Conservation (phyloP, 2,797 vertebrate species). For the Geotrypetes seraphini region DNA sequence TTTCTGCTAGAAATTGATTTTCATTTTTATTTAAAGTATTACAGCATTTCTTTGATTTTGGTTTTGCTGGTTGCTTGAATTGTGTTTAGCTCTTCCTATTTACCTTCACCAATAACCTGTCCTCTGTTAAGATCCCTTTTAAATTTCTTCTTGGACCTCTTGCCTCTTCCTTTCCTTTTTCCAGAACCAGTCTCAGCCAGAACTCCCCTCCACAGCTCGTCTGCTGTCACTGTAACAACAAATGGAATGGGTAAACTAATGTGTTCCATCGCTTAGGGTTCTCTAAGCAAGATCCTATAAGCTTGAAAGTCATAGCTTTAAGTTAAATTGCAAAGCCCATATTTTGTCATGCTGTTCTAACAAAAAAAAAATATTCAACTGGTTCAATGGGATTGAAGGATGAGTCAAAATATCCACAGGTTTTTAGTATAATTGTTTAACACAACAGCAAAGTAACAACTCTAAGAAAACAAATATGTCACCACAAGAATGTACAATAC, state of each 20-base stretch:
- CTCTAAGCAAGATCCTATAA: background rate
- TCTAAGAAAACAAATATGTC: too few relatives aligned
- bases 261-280: background rate
- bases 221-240: slow-evolving; percentile 74
- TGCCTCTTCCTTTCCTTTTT: slow-evolving; percentile 78
- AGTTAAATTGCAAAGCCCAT: background rate
- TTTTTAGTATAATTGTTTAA: too few relatives aligned
- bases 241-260: slow-evolving; percentile 2
- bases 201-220: slow-evolving; percentile 82
- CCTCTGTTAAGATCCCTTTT: slow-evolving; percentile 81
- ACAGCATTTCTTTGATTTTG: too few relatives aligned
- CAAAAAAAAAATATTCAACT: background rate
- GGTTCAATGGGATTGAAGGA: background rate
- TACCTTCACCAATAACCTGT: slow-evolving; percentile 83
- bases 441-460: too few relatives aligned
- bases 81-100: too few relatives aligned
- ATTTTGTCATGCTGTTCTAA: background rate
- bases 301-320: background rate
- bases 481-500: too few relatives aligned
- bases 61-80: too few relatives aligned
- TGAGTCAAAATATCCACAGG: too few relatives aligned
- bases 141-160: slow-evolving; percentile 74
- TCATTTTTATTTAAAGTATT: too few relatives aligned
- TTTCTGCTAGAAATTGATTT: too few relatives aligned
- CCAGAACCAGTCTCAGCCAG: slow-evolving; percentile 73